These are phyloP conservation scores for Antennarius striatus DNA, from an alignment of 2,113 vertebrate genomes.

Conservation along the genomic window DNA sequence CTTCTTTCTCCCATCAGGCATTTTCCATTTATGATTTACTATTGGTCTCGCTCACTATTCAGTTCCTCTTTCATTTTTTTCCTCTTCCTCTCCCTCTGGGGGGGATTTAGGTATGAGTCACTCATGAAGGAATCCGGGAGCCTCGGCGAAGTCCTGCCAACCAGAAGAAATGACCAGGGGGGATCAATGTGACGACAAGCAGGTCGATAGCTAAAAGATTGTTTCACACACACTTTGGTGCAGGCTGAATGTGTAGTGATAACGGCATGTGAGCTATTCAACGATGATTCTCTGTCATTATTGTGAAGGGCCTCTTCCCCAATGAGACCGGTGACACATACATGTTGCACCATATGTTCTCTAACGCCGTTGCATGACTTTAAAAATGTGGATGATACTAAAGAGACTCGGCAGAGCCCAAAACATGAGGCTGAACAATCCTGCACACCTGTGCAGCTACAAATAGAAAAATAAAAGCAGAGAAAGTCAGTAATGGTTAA, in stretches of 20 bases:
- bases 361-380: neutral
- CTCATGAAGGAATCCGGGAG: constrained; percentile 52
- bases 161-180: constrained; percentile 22
- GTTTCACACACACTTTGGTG: constrained; percentile 26
- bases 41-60: constrained; percentile 20
- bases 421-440: no score
- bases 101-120: constrained; percentile 50
- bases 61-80: constrained; percentile 1
- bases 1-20: constrained; percentile 26
- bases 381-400: neutral
- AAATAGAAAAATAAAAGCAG: no score
- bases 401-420: neutral
- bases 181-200: constrained; percentile 40
- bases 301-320: no score
- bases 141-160: constrained; percentile 20
- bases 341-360: neutral
- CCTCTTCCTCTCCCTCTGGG: constrained; percentile 2
- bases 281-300: neutral
- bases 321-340: neutral
- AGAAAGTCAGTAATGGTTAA: no score
- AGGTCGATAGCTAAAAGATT: constrained; percentile 38
- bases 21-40: constrained; percentile 38
- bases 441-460: no score
- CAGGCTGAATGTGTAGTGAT: constrained; percentile 8
- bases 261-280: constrained; percentile 11